Percentiles rank a stretch among this genome's conserved stretches.
Evolutionary conservation across 2,888 invertebrate species (phyloP).

Genomic region (Leptopilina syphax): DNA sequence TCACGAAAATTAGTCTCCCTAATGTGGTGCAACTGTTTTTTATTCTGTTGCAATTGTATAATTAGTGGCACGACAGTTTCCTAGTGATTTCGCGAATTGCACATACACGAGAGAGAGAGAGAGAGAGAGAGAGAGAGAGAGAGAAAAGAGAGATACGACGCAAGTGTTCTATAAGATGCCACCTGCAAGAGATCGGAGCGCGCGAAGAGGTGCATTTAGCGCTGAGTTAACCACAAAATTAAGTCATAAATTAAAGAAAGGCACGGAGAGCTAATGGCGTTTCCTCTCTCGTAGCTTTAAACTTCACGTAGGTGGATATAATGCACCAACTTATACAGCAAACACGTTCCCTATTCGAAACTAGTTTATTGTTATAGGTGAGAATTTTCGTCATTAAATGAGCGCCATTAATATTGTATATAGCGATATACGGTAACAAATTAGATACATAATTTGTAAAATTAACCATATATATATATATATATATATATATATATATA

Average conservation of each 20-base stretch:
- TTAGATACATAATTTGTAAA: constrained; percentile 12
- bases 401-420: constrained; percentile 23
- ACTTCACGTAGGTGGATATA: constrained; percentile 31
- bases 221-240: constrained; percentile 41
- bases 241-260: constrained; percentile 42
- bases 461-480: background rate
- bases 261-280: constrained; percentile 39
- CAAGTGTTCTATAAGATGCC: constrained; percentile 18
- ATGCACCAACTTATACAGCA: background rate
- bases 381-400: constrained; percentile 35
- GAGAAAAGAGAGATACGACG: background rate
- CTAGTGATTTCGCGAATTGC: constrained; percentile 33
- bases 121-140: background rate
- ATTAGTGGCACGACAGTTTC: constrained; percentile 34
- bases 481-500: no score
- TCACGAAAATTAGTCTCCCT: constrained; percentile 22
- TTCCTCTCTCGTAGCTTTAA: constrained; percentile 8
- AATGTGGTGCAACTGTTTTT: constrained; percentile 37
- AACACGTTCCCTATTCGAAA: constrained; percentile 21
- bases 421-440: background rate
- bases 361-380: constrained; percentile 34
- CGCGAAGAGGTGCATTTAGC: constrained; percentile 36
- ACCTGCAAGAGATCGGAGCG: constrained; percentile 20
- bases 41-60: constrained; percentile 19
- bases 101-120: background rate